Percentiles rank a stretch among this genome's conserved stretches.
phyloP scores from a whole-genome alignment of 1,140 invertebrate species.

The Macrotrachela quadricornifera region DNA sequence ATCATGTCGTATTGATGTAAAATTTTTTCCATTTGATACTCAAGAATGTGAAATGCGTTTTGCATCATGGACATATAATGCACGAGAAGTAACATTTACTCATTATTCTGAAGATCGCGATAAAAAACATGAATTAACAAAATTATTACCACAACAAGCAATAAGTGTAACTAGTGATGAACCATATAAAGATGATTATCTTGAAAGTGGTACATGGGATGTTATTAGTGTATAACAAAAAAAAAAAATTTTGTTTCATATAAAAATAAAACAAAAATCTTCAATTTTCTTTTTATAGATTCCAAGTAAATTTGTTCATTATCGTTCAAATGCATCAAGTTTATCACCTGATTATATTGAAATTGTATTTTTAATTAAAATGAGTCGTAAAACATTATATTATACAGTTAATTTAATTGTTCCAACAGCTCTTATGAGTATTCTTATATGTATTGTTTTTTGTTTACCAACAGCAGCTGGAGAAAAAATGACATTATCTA shows the following conservation, averaged over 20 bases:
- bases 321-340: no score
- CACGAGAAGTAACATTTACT: slow-evolving; percentile 65
- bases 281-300: no score
- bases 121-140: slow-evolving; percentile 52
- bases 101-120: slow-evolving; percentile 82
- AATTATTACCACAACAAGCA: slow-evolving; percentile 48
- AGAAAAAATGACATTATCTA: slow-evolving; percentile 89
- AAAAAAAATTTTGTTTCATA: no score
- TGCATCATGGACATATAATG: slow-evolving; percentile 60
- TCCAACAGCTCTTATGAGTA: slow-evolving; percentile 90
- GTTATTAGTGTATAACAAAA: slow-evolving; percentile 69
- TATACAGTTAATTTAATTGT: slow-evolving; percentile 98
- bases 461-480: slow-evolving; percentile 92
- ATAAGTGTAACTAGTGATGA: slow-evolving; percentile 50
- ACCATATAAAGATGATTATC: slow-evolving; percentile 59
- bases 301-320: no score
- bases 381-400: slow-evolving; percentile 84
- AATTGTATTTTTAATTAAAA: slow-evolving; percentile 45
- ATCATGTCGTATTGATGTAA: slow-evolving; percentile 6
- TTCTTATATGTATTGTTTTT: slow-evolving; percentile 91
- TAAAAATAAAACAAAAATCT: no score
- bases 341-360: no score
- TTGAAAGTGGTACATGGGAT: slow-evolving; percentile 90
- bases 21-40: slow-evolving; percentile 58
- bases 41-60: slow-evolving; percentile 64